Evolutionary conservation across 2,113 vertebrate species (phyloP), one percentile per base, ranked within the genome.

Genomic region (Calyptommatus sinebrachiatus): DNA sequence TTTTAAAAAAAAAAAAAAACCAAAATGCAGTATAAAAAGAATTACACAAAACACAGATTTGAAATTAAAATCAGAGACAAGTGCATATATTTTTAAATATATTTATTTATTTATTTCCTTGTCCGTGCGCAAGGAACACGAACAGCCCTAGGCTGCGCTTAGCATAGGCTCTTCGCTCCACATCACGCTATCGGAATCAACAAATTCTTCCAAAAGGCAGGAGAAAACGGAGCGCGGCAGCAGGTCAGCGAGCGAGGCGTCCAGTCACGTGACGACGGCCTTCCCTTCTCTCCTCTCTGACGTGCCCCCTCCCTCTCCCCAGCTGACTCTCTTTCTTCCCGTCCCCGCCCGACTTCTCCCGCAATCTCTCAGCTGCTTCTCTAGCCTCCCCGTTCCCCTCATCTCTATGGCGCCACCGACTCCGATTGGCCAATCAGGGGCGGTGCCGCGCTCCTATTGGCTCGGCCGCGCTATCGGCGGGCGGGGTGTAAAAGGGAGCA

Each of bases 371-470:
- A 22, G 28, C 35, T 41, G 35, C 53, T 50, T 35, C 77, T 70
- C 82, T 71, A 83, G 53, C 77, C 71, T 31, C 41, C 10, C 81
- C 6, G 10, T 46, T 31, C 12, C 2, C 10, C 2, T 21, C 53
- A 3, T 53, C 82, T 83, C 71, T 62, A 78, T 75, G 82, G 65
- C 53, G 10, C 22, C 5, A 26, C 12, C 46, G 24, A 14, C 60
- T 77, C 53, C 29, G 28, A 83, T 83, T 83, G 77, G 82, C 45
- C 60, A 53, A 14, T 41, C n/a, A 12, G 57, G 66, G 71, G 76
- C 18, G 35, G 71, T 48, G 72, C 71, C 71, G 24, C 8, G 63
- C 10, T n/a, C 41, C 45, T 1, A 79, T 83, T 83, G 82, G 82
- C 24, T 53, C 76, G 20, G 12, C 66, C 20, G 66, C 5, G 0